Evolutionary conservation across 2,888 invertebrate genomes (phyloP), one percentile per base, ranked within the genome.

Genomic region (Pristionchus japonicus): DNA sequence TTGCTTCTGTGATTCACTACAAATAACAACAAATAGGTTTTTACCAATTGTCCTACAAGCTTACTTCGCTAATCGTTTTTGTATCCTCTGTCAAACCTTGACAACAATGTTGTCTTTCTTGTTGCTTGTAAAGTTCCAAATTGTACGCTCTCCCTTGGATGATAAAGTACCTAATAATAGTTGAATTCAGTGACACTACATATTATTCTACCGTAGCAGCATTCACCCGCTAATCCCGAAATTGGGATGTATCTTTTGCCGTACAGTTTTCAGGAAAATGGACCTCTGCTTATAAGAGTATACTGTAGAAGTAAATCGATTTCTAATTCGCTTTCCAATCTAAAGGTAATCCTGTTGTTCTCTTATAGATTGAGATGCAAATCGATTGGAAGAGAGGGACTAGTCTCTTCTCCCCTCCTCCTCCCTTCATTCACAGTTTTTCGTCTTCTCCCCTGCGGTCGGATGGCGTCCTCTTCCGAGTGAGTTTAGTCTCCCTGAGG

Each of bases 381-480:
- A 70, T 70, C 7, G 37, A 70, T 37, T 70, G 20, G 20, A 40
- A 40, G 37, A 70, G 17, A 70, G 7, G 17, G 23, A 37, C 20
- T 17, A 37, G 6, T 37, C 70, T 82, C 31, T 52, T 49, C 52
- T 83, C 82, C 27, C 43, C n/a, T 43, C 77, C 20, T 83, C 34
- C 49, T 83, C 82, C 15, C 34, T 52, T 83, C 82, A 83, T 83
- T 83, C 82, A 31, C 49, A 83, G 31, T 34, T 52, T 83, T 49
- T 20, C 43, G 4, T 83, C 82, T 83, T 37, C 34, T 83, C 82
- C 3, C 52, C 49, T 27, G 82, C 23, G 82, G 82, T 83, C 52
- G 77, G 47, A 77, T 77, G 77, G 52, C 82, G 17, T 34, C 34
- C 7, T 31, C 82, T 31, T 83, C 82, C 34, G 9, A 52, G 82